Evolutionary conservation across 2,113 vertebrate genomes (phyloP).

Genomic region (Myotis brandtii): DNA sequence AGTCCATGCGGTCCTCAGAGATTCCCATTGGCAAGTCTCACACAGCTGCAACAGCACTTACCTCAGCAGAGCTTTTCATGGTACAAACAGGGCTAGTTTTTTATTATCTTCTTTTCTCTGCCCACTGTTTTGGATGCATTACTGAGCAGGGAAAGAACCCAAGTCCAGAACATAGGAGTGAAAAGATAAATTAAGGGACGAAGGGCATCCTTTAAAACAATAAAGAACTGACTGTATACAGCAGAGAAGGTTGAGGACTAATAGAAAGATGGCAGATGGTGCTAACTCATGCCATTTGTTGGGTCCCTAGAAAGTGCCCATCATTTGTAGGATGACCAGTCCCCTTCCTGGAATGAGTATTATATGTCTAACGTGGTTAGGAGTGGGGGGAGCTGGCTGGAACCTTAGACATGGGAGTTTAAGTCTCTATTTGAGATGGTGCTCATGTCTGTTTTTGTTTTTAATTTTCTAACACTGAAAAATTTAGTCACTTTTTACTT

Average conservation of each 20-base stretch:
- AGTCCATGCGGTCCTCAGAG: background rate
- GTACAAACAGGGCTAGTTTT: background rate
- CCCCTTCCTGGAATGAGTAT: background rate
- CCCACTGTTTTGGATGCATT: background rate
- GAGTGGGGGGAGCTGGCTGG: background rate
- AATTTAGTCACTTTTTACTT: background rate
- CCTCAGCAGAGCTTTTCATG: background rate
- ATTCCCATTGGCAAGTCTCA: background rate
- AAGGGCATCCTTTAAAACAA: background rate
- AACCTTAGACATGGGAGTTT: background rate
- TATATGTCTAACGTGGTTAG: background rate
- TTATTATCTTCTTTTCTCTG: background rate
- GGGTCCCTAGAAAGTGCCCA: background rate
- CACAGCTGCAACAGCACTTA: background rate
- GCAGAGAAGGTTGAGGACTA: background rate
- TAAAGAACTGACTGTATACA: background rate
- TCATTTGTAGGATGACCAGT: background rate
- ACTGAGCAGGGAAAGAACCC: background rate
- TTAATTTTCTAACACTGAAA: constrained; percentile 30
- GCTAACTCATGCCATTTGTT: background rate
- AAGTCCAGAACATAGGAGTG: background rate
- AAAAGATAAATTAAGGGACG: background rate
- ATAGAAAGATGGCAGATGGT: background rate
- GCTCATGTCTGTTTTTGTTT: background rate
- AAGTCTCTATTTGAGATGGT: background rate